A percentile compares a stretch with the other conserved stretches of the same genome.
Evolutionary conservation across 2,113 vertebrate species (phyloP).

Genomic region (Columbina picui): DNA sequence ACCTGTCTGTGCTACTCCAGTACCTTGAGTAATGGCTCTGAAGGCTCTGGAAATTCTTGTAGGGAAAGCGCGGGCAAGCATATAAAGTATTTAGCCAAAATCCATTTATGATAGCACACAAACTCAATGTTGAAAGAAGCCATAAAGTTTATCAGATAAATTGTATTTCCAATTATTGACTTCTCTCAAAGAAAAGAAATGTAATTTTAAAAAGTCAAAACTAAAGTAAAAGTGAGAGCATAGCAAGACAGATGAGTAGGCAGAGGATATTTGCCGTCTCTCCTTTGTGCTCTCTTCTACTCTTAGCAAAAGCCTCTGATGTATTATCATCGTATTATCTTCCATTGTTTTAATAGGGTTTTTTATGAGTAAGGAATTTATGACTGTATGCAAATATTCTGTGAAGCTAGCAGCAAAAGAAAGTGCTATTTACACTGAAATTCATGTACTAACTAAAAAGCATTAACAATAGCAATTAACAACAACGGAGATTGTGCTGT

Average conservation of each 20-base stretch:
- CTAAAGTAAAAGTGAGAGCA: neutral
- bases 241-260: neutral
- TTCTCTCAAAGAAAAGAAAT: neutral
- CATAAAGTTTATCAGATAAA: neutral
- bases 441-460: slow-evolving; percentile 45
- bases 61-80: neutral
- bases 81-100: neutral
- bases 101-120: neutral
- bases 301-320: slow-evolving; percentile 4
- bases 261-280: neutral
- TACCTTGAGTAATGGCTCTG: neutral
- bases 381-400: slow-evolving; percentile 19
- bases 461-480: slow-evolving; percentile 55
- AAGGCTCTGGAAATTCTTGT: neutral
- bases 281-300: neutral
- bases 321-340: slow-evolving; percentile 7
- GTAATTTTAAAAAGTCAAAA: neutral
- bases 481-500: neutral
- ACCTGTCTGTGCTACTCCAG: neutral
- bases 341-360: slow-evolving; percentile 3
- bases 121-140: neutral
- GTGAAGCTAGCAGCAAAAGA: slow-evolving; percentile 25
- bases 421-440: slow-evolving; percentile 44
- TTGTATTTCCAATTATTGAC: neutral
- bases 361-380: slow-evolving; percentile 42